Percentiles rank a stretch among this genome's conserved stretches.
Conservation (phyloP, 2,888 invertebrate genomes). For the Leucoptera coffeella region DNA sequence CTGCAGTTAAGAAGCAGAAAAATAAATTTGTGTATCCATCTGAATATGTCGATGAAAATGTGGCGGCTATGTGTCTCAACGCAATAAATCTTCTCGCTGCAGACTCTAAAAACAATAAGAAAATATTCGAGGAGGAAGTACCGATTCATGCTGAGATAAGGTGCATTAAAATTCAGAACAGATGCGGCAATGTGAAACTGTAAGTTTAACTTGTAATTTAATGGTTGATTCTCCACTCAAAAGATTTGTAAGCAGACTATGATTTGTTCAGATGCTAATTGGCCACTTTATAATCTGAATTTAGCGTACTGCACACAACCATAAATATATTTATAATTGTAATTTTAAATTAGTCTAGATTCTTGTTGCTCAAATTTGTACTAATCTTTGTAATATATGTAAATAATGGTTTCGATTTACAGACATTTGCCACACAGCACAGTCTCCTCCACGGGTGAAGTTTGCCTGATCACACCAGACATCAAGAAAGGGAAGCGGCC, state of each 20-base stretch:
- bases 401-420: no score
- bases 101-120: conserved; percentile 23
- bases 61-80: conserved; percentile 18
- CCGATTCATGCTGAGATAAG: conserved; percentile 55
- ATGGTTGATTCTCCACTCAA: no score
- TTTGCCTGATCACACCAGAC: conserved; percentile 75
- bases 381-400: no score
- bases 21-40: conserved; percentile 29
- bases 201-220: conserved; percentile 25
- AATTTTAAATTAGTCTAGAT: no score
- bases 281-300: no score
- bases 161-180: conserved; percentile 59
- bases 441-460: conserved; percentile 58
- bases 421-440: conserved; percentile 54
- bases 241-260: no score
- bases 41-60: conserved; percentile 17
- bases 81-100: conserved; percentile 21
- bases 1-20: conserved; percentile 11
- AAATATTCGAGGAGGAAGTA: conserved; percentile 51
- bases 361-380: no score
- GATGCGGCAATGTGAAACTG: conserved; percentile 57
- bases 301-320: not conserved
- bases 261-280: no score
- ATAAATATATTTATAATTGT: not conserved
- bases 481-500: conserved; percentile 61